phyloP scores from a whole-genome alignment of 1,140 invertebrate species.

The honey bee (Apis mellifera) region Amel_HAv3.1 CM009943.2:8028001-8028500 shows the following conservation, averaged over 20 bases:
- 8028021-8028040: neutral
- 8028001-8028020: neutral
- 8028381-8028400: constrained; percentile 60
- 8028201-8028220: neutral
- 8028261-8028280: neutral
- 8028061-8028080: neutral
- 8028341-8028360: constrained; percentile 69
- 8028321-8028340: constrained; percentile 78
- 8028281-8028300: no score
- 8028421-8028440: constrained; percentile 64
- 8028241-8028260: neutral
- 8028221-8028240: no score
- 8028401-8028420: constrained; percentile 68
- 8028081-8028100: neutral
- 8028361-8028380: constrained; percentile 69
- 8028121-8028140: neutral
- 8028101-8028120: neutral
- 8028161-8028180: neutral
- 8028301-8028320: constrained; percentile 79
- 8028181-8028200: constrained; percentile 2
- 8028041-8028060: neutral
- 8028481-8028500: constrained; percentile 70
- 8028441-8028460: constrained; percentile 64
- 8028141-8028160: neutral
- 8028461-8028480: constrained; percentile 38